Conservation (phyloP, 2,797 vertebrate genomes). For the Premnoplex brunnescens region DNA sequence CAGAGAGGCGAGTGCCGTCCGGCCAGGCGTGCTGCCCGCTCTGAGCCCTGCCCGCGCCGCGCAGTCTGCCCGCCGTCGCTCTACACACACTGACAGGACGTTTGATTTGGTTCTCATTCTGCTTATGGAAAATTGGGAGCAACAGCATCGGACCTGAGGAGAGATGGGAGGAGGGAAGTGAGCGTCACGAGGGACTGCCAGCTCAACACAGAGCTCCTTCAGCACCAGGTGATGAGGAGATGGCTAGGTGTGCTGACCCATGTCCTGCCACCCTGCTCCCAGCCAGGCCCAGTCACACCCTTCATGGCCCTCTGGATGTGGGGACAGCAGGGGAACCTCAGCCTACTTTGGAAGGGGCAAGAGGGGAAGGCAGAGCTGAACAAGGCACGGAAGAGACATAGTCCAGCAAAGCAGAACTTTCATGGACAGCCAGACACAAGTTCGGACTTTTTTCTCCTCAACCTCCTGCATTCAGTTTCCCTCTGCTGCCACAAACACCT, state of each 20-base stretch:
- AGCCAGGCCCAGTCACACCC: neutral
- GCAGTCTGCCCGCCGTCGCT: conserved; percentile 62
- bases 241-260: rapidly evolving
- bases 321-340: neutral
- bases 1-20: conserved; percentile 47
- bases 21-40: conserved; percentile 35
- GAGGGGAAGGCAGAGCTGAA: neutral
- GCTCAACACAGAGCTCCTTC: neutral
- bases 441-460: neutral
- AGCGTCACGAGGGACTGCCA: neutral
- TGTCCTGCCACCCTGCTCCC: rapidly evolving
- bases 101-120: conserved; percentile 77
- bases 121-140: conserved; percentile 80
- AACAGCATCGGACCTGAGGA: conserved; percentile 77
- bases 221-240: neutral
- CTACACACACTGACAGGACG: conserved; percentile 44
- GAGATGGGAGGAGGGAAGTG: conserved; percentile 73
- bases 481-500: neutral
- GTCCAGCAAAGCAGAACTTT: neutral
- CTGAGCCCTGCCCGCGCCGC: conserved; percentile 59
- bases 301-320: neutral
- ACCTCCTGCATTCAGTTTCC: neutral
- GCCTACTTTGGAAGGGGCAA: neutral
- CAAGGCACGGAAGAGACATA: neutral
- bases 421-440: rapidly evolving